Conservation (phyloP, 1,140 invertebrate genomes). For the Latrodectus geometricus region DNA sequence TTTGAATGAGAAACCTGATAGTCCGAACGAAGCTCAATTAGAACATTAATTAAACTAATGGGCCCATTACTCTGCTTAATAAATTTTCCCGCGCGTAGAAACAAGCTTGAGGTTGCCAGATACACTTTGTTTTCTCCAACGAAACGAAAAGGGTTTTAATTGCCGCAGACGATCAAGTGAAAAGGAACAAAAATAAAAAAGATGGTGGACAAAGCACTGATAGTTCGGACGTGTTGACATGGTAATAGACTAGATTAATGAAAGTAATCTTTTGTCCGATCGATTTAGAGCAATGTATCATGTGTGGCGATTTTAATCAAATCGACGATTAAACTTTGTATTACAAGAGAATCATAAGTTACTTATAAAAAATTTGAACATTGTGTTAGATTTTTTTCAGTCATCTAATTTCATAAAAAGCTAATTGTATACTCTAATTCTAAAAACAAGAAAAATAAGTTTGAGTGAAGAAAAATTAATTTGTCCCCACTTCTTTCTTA, state of each 20-base stretch:
- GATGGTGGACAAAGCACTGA: slow-evolving; percentile 1
- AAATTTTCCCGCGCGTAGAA: slow-evolving; percentile 49
- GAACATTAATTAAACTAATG: slow-evolving; percentile 62
- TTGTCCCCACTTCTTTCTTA: neutral
- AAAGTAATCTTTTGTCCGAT: slow-evolving; percentile 47
- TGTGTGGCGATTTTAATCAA: slow-evolving; percentile 52
- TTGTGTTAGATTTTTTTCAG: neutral
- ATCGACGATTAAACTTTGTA: slow-evolving; percentile 21
- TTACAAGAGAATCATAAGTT: slow-evolving; percentile 46
- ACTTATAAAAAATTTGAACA: slow-evolving; percentile 4
- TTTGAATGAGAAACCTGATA: slow-evolving; percentile 43
- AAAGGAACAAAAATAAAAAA: slow-evolving; percentile 21
- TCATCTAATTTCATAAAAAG: neutral
- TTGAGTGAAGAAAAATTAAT: slow-evolving; percentile 9
- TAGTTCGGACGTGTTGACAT: slow-evolving; percentile 48
- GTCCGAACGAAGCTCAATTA: slow-evolving; percentile 55
- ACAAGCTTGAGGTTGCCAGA: slow-evolving; percentile 55
- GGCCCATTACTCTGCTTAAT: slow-evolving; percentile 56
- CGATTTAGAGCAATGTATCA: slow-evolving; percentile 49
- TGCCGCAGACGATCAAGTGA: slow-evolving; percentile 23
- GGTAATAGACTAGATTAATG: slow-evolving; percentile 55
- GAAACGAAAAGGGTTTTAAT: slow-evolving; percentile 57
- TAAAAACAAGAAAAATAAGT: neutral
- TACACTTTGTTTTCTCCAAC: slow-evolving; percentile 23
- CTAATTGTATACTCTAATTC: neutral